Base-by-base conservation (phyloP, 2,888 invertebrate genomes). In the Pristionchus mayeri region DNA sequence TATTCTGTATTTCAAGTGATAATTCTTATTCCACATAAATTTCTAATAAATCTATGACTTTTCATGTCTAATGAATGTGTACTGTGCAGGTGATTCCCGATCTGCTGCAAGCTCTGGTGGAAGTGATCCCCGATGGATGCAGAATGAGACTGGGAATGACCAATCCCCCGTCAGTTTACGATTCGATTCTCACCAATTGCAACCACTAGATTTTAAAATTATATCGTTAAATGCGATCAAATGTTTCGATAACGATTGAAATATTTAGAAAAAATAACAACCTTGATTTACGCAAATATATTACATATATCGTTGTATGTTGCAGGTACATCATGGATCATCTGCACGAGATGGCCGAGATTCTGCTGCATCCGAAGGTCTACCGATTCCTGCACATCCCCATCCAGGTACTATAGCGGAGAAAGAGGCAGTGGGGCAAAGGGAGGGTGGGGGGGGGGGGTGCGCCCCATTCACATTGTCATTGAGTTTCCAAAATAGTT, bases 251-350 rank as follows among this genome's bases (percentile, higher is more conserved):
- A 52, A 18, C 18, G 21, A 3, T n/a, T 24, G 54, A 3, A n/a
- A 9, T 2, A n/a, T 54, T 54, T 18, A 16, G n/a, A n/a, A n/a
- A n/a, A n/a, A n/a, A n/a, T n/a, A n/a, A n/a, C n/a, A 18, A 52
- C 18, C 11, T 4, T 50, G 50, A 16, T 50, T 1, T 16, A 11
- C 3, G 54, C n/a, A 24, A 6, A 54, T 3, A 54, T 21, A 54
- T n/a, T 16, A 52, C 50, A 50, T 3, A 50, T 50, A 52, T 18
- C 18, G n/a, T 52, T 1, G 80, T 89, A 90, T 27, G 98, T 94
- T 98, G 98, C 97, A 98, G 98, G 0, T 99, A 99, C 93, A 98
- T 99, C 86, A 94, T 98, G 85, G 97, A 98, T 90, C 97, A 98
- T 93, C 94, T 98, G 34, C 67, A 83, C 48, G 83, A 83, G 18